Evolutionary conservation across 2,113 vertebrate species (phyloP), one percentile per base, ranked within the genome.

Genomic region (Salvelinus namaycush): DNA sequence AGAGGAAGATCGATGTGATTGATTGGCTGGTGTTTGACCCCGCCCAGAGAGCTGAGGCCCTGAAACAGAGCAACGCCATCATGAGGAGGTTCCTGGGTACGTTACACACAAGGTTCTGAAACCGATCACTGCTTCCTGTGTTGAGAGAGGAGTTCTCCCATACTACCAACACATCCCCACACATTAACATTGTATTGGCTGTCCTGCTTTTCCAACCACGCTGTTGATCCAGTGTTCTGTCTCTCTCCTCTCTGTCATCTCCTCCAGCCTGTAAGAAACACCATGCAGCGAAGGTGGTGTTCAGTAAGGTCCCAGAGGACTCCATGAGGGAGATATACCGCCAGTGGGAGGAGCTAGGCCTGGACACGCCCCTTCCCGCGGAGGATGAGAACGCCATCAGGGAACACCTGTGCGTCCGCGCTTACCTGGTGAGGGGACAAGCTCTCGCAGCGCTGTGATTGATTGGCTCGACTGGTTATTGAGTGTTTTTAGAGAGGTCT

Each of bases 1-100:
- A 91, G 29, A 91, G 89, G 87, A 99, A 98, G 92, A 99, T 99
- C 1, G 96, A 98, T 14, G 92, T 97, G 0, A 99, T 99, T 64
- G 97, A 99, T 87, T 99, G 98, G 98, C 92, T 99, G 57, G 93
- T 99, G 3, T 98, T 97, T 81, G 96, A 99, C 90, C 94, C 96
- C 39, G 92, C 95, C 66, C 97, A 99, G 85, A 95, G 97, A 57
- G 94, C 97, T 0, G 98, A 99, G 89, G 95, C 97, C 65, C 92
- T 99, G 3, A 98, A 97, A 78, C 98, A 99, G 89, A 98, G 97
- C 93, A 99, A 99, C 79, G 97, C 96, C 59, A 99, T 99, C 89
- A 99, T 99, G 95, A 96, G 98, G 88, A 98, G 95, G 83, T 98
- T 99, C 80, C 90, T 99, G 83, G 97, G 98, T 99, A 65, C 24